Evolutionary conservation across 2,888 invertebrate species (phyloP).

Genomic region (Endotricha flammealis): DNA sequence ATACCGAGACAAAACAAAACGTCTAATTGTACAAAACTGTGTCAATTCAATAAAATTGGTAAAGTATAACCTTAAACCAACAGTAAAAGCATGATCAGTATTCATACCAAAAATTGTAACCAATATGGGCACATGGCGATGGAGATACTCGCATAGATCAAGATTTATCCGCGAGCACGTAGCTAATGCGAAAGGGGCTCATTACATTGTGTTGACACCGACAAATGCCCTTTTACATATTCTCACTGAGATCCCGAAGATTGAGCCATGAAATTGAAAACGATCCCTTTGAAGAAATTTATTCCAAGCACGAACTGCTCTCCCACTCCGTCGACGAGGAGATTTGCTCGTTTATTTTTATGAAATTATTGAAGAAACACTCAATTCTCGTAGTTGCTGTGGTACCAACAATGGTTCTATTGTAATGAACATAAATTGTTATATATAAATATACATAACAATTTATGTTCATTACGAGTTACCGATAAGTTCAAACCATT

Average conservation of each 20-base stretch:
- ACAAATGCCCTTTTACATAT: constrained; percentile 77
- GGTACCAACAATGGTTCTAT: no score
- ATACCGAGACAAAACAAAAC: no score
- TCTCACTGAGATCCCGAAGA: constrained; percentile 74
- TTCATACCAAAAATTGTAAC: constrained; percentile 25
- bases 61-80: no score
- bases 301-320: constrained; percentile 75
- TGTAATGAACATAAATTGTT: no score
- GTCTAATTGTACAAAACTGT: no score
- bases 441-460: no score
- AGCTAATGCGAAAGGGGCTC: constrained; percentile 66
- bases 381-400: constrained; percentile 47
- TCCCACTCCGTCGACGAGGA: constrained; percentile 65
- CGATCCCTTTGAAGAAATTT: constrained; percentile 77
- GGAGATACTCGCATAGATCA: constrained; percentile 28
- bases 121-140: constrained; percentile 25
- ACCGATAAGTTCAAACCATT: no score
- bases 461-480: no score
- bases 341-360: constrained; percentile 77
- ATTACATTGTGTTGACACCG: constrained; percentile 75
- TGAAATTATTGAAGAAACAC: constrained; percentile 73
- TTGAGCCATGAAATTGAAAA: constrained; percentile 78
- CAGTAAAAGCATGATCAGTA: constrained; percentile 9
- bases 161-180: constrained; percentile 54
- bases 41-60: no score